phyloP scores from a whole-genome alignment of 2,888 invertebrate species.

The Heliconius cydno region DNA sequence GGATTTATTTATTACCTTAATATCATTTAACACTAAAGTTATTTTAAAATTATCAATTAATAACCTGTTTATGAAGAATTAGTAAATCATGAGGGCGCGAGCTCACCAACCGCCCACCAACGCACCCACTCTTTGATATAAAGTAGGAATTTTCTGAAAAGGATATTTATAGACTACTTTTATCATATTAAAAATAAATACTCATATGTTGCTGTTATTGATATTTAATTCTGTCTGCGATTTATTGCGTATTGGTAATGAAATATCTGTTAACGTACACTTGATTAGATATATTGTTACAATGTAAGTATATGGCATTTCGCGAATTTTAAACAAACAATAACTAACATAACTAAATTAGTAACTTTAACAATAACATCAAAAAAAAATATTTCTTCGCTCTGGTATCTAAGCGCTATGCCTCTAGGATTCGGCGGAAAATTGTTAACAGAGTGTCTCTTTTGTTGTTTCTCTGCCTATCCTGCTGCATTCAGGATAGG shows the following conservation, averaged over 20 bases:
- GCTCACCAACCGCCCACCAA: neutral
- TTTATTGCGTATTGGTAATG: conserved; percentile 21
- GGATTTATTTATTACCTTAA: no score
- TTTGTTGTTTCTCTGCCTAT: no score
- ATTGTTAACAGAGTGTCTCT: no score
- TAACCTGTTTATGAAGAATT: neutral
- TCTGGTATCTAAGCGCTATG: neutral
- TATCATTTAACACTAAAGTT: no score
- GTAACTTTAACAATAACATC: no score
- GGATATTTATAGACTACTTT: conserved; percentile 18
- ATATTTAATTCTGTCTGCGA: conserved; percentile 10
- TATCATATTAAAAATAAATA: neutral
- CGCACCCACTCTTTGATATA: conserved; percentile 1
- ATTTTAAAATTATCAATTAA: neutral
- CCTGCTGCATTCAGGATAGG: no score
- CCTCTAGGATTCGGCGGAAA: neutral
- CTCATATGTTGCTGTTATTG: neutral
- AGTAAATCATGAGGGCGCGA: conserved; percentile 24
- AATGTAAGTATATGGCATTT: neutral
- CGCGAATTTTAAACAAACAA: neutral
- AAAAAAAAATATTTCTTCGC: no score
- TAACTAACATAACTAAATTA: no score
- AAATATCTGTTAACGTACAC: neutral
- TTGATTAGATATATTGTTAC: neutral
- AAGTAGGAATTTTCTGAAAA: conserved; percentile 8